Percentiles rank a stretch among this genome's conserved stretches.
Conservation (phyloP, 2,888 invertebrate species). For the Luffia ferchaultella region DNA sequence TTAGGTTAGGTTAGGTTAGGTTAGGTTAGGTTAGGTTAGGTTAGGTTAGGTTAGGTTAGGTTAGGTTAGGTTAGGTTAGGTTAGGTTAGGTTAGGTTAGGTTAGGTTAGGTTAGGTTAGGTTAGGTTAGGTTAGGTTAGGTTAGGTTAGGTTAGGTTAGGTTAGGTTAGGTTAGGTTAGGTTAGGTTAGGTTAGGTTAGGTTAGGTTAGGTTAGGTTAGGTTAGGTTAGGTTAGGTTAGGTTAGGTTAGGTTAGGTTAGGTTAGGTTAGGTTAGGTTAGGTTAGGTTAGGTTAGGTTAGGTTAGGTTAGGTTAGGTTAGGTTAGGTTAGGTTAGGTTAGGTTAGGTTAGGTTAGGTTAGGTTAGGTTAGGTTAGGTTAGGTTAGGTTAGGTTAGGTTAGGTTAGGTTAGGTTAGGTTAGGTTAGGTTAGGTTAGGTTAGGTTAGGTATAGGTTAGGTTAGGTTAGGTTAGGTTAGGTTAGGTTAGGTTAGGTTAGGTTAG, state of each 20-base stretch:
- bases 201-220: slow-evolving; percentile 17
- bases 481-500: slow-evolving; percentile 14
- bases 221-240: slow-evolving; percentile 16
- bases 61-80: slow-evolving; percentile 19
- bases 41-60: slow-evolving; percentile 19
- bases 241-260: slow-evolving; percentile 14
- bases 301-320: slow-evolving; percentile 14
- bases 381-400: slow-evolving; percentile 2
- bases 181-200: slow-evolving; percentile 19
- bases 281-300: slow-evolving; percentile 16
- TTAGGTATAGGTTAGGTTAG: slow-evolving; percentile 15
- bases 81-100: slow-evolving; percentile 18
- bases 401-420: slow-evolving; percentile 8
- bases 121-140: slow-evolving; percentile 9
- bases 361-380: slow-evolving; percentile 8
- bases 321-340: slow-evolving; percentile 14
- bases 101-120: slow-evolving; percentile 13
- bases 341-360: slow-evolving; percentile 13
- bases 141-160: slow-evolving; percentile 14
- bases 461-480: slow-evolving; percentile 14
- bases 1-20: slow-evolving; percentile 18
- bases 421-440: slow-evolving; percentile 4
- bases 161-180: slow-evolving; percentile 15
- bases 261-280: slow-evolving; percentile 14
- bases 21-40: slow-evolving; percentile 19